Percentiles rank a stretch among this genome's conserved stretches.
phyloP scores from a whole-genome alignment of 2,113 vertebrate species.

The Diadophis punctatus region DNA sequence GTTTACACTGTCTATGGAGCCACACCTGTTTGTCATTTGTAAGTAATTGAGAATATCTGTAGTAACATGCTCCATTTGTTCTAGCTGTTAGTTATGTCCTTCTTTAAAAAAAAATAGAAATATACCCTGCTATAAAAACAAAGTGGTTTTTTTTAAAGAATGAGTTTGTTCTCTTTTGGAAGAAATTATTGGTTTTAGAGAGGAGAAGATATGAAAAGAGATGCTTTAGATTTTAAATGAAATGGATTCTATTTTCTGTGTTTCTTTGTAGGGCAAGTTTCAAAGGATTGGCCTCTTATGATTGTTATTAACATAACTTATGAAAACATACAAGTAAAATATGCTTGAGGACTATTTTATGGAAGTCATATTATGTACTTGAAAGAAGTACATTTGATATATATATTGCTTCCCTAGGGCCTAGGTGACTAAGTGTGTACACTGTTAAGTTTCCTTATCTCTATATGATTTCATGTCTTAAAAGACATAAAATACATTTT shows the following conservation, averaged over 20 bases:
- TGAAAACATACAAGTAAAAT: constrained; percentile 27
- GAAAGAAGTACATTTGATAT: constrained; percentile 12
- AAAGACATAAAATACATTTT: constrained; percentile 41
- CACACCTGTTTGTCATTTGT: constrained; percentile 31
- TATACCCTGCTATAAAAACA: background rate
- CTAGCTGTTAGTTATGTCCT: constrained; percentile 18
- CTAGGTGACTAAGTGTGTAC: constrained; percentile 11
- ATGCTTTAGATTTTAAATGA: constrained; percentile 16
- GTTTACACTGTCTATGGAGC: background rate
- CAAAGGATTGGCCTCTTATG: constrained; percentile 26
- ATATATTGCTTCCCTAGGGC: constrained; percentile 1
- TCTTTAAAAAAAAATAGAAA: background rate
- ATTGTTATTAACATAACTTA: constrained; percentile 7
- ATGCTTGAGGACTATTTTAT: constrained; percentile 23
- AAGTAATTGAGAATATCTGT: constrained; percentile 7
- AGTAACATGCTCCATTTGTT: background rate
- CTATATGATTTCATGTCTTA: constrained; percentile 27
- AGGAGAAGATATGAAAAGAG: background rate
- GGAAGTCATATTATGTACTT: constrained; percentile 20
- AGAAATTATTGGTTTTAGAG: background rate
- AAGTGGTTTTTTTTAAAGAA: background rate
- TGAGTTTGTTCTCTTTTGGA: background rate
- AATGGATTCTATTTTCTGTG: constrained; percentile 28
- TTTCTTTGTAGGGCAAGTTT: constrained; percentile 34
- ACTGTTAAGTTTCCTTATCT: constrained; percentile 30